Evolutionary conservation across 2,113 vertebrate species (phyloP).

Genomic region (Ciconia boyciana): DNA sequence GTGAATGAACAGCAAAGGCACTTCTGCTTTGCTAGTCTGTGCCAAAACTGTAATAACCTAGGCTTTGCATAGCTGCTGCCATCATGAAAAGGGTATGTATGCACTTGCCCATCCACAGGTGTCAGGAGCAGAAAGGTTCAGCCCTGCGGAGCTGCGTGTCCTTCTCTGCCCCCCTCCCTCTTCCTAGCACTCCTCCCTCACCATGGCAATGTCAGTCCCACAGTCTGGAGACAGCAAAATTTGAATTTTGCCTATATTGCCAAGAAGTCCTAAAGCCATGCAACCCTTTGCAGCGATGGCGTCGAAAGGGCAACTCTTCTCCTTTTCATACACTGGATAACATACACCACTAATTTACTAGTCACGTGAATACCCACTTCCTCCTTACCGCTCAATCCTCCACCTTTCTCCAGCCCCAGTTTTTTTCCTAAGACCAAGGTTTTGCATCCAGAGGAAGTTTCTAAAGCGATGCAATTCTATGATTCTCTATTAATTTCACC

Average conservation of each 20-base stretch:
- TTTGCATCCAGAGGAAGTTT: neutral
- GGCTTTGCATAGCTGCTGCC: neutral
- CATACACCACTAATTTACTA: neutral
- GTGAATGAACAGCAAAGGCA: neutral
- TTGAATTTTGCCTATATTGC: neutral
- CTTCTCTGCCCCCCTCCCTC: neutral
- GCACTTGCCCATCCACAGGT: neutral
- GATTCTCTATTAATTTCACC: neutral
- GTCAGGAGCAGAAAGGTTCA: neutral
- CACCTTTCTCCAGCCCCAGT: neutral
- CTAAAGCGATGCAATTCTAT: neutral
- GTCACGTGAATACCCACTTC: accelerated
- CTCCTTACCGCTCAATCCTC: neutral
- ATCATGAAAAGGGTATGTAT: neutral
- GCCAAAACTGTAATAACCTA: neutral
- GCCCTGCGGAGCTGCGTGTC: accelerated
- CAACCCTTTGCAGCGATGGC: neutral
- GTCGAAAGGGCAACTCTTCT: neutral
- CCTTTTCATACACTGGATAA: neutral
- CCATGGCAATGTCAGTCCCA: neutral
- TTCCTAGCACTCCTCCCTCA: neutral
- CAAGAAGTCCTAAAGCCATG: neutral
- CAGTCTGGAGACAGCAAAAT: neutral
- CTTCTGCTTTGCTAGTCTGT: neutral
- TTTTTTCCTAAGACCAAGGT: neutral